These are phyloP conservation scores for Tenthredo distinguenda DNA, from an alignment of 2,888 invertebrate genomes.

Conservation along the genomic window DNA sequence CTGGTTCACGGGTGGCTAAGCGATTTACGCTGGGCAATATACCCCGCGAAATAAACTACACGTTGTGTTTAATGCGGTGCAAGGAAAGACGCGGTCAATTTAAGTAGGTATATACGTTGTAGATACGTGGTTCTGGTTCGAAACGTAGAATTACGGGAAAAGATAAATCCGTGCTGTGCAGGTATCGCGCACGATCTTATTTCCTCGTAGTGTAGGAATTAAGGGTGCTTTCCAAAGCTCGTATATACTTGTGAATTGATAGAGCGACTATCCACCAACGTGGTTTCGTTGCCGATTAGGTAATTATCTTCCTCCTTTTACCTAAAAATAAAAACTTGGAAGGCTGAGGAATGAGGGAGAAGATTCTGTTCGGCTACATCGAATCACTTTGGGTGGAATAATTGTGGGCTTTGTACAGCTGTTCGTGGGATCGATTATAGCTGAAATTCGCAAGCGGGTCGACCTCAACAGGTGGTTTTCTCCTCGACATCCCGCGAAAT, in stretches of 20 bases:
- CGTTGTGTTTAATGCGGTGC: conserved; percentile 19
- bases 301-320: neutral
- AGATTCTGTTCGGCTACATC: neutral
- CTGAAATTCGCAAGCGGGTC: conserved; percentile 25
- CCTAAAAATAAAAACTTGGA: neutral
- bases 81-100: neutral
- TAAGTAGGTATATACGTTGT: neutral
- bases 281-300: neutral
- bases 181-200: neutral
- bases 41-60: neutral
- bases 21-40: conserved; percentile 20
- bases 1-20: neutral
- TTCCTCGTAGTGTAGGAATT: neutral
- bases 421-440: conserved; percentile 1
- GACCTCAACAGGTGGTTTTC: conserved; percentile 46
- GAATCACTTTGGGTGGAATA: neutral
- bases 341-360: neutral
- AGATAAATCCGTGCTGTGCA: conserved; percentile 7
- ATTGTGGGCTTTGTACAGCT: neutral
- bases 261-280: neutral
- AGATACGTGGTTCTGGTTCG: neutral
- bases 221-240: neutral
- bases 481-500: conserved; percentile 9
- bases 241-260: neutral
- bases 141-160: neutral